A percentile compares a stretch with the other conserved stretches of the same genome.
Evolutionary conservation across 2,888 invertebrate genomes (phyloP).

Genomic region (Tetragonula carbonaria): DNA sequence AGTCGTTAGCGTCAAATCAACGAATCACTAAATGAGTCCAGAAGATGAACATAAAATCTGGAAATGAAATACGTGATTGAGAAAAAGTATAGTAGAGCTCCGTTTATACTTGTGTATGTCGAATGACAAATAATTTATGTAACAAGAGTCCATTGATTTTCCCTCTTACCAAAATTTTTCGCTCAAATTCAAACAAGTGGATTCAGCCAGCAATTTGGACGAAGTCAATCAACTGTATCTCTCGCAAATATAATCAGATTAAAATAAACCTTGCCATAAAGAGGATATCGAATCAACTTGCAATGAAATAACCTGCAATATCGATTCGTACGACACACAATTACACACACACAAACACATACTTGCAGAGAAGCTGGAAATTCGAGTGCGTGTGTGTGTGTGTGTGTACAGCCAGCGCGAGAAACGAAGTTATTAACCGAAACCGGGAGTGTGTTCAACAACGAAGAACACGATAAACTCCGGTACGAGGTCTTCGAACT

Average conservation of each 20-base stretch:
- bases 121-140: too few species aligned
- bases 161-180: too few species aligned
- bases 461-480: neutral
- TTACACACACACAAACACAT: too few species aligned
- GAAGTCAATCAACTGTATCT: neutral
- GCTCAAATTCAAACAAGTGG: too few species aligned
- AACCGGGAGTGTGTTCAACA: slow-evolving; percentile 1
- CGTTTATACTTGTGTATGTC: too few species aligned
- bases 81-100: too few species aligned
- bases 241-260: neutral
- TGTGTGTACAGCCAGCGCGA: neutral
- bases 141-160: too few species aligned
- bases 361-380: neutral
- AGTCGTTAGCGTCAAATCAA: too few species aligned
- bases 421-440: slow-evolving; percentile 13
- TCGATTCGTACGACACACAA: neutral
- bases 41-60: too few species aligned
- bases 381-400: neutral
- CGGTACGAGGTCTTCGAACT: neutral
- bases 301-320: neutral
- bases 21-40: too few species aligned
- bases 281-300: neutral
- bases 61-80: too few species aligned
- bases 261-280: neutral
- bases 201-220: too few species aligned